Conservation (phyloP, 92 coral and sea anemone species). For the Porites evermanni region DNA sequence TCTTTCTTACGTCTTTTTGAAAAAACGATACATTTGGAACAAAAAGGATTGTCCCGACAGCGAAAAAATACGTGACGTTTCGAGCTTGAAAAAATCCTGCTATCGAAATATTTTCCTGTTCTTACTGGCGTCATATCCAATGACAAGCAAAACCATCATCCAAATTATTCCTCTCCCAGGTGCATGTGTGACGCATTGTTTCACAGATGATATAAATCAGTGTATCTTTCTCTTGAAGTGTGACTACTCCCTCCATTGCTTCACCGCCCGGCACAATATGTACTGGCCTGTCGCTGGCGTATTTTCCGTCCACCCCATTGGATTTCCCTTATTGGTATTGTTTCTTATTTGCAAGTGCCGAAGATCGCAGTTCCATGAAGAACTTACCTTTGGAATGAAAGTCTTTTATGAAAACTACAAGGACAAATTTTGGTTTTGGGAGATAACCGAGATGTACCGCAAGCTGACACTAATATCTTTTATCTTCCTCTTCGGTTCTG, state of each 20-base stretch:
- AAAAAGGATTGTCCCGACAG: conserved; percentile 1
- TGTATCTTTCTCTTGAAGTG: neutral
- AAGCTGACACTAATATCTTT: neutral
- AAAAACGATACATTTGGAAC: neutral
- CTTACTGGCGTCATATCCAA: neutral
- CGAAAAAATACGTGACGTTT: neutral
- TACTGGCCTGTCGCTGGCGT: neutral
- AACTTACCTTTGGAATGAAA: neutral
- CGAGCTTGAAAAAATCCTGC: neutral
- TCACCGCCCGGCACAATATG: neutral
- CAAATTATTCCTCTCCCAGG: neutral
- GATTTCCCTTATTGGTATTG: neutral
- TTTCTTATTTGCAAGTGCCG: neutral
- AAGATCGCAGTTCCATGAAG: neutral
- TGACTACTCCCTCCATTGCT: neutral
- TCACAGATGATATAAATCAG: neutral
- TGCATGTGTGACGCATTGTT: neutral
- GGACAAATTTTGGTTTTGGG: conserved; percentile 5
- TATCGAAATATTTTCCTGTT: neutral
- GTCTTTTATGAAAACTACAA: conserved; percentile 1
- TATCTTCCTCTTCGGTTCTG: neutral
- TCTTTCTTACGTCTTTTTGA: neutral
- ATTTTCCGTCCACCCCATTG: neutral
- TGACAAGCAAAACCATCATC: neutral
- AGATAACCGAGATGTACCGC: conserved; percentile 5